Evolutionary conservation across 2,888 invertebrate species (phyloP).

Genomic region (Rhingia campestris): DNA sequence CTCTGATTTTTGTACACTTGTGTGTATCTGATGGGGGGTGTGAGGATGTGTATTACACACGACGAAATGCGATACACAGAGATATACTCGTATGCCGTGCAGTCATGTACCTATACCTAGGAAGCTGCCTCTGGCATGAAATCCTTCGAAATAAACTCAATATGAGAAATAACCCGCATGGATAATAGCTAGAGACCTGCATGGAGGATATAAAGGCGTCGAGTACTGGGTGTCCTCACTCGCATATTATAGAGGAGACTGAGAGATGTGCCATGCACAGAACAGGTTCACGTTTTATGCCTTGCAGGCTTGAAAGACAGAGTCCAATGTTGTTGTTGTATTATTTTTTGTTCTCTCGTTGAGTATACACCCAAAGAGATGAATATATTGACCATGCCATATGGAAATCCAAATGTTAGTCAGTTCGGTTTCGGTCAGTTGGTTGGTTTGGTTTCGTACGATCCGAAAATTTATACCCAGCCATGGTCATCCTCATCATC

Average conservation of each 20-base stretch:
- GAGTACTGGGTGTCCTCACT: conserved; percentile 56
- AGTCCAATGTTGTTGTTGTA: conserved; percentile 54
- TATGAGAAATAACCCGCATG: conserved; percentile 72
- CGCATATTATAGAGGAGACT: neutral
- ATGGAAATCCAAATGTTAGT: conserved; percentile 64
- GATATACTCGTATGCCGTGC: conserved; percentile 4
- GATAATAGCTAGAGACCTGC: conserved; percentile 23
- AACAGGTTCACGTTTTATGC: conserved; percentile 65
- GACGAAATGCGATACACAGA: conserved; percentile 21
- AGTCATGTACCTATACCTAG: neutral
- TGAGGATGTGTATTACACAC: too few relatives aligned
- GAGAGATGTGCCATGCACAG: conserved; percentile 60
- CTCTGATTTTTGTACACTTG: conserved; percentile 61
- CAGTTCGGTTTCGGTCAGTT: conserved; percentile 53
- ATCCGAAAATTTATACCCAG: conserved; percentile 52
- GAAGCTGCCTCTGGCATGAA: conserved; percentile 55
- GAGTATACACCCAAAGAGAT: conserved; percentile 41
- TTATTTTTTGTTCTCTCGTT: conserved; percentile 2
- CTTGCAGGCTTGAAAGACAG: conserved; percentile 69
- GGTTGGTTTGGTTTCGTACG: conserved; percentile 30
- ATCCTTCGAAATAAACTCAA: conserved; percentile 71
- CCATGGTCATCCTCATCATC: conserved; percentile 39
- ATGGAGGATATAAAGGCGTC: conserved; percentile 37
- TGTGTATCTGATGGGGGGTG: too few relatives aligned
- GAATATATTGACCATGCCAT: conserved; percentile 66